Base-by-base conservation (phyloP, 2,888 invertebrate genomes). In the Phytoseiulus persimilis region DNA sequence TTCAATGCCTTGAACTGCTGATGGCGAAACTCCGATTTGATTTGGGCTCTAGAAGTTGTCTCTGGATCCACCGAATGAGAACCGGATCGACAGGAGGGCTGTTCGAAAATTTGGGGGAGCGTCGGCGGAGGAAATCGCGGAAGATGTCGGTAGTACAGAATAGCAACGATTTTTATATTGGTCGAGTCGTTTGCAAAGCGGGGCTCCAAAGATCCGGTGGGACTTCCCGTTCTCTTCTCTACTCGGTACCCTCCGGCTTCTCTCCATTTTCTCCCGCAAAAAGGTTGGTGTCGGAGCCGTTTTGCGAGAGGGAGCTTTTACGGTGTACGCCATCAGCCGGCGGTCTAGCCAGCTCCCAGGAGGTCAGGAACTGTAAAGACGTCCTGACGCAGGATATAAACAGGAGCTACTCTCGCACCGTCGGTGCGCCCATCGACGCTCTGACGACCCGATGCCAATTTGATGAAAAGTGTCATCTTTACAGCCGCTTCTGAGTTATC, bases 211-310 rank as follows among this genome's bases (percentile, higher is more conserved):
- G 65, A 65, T 65, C 65, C 65, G 65, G 14, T 65, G 65, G 65
- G 65, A 65, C 65, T 65, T 65, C 18, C 65, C 65, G 65, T 65
- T 65, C 65, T 65, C 65, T 65, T 65, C 18, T 65, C 18, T 65
- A 23, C 65, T 28, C 65, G 65, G 11, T 65, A 65, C 65, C 18
- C 65, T 65, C 23, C 65, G 65, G 65, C 65, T 65, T 65, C 65
- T 65, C 65, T 18, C 18, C 18, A 65, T 65, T 65, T 65, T 65
- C 65, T 65, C 65, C 65, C 65, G 18, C 65, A 65, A 65, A 65
- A 65, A 65, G 65, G 65, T 65, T 65, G 65, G 65, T 65, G 65
- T 65, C 65, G 65, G 65, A 65, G 65, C 65, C 65, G 65, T 65
- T 65, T 65, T 28, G 65, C 65, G 65, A 65, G 65, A 18, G 18